Percentiles rank a stretch among this genome's conserved stretches.
Conservation (phyloP, 2,113 vertebrate genomes). For the Triplophysa rosa region DNA sequence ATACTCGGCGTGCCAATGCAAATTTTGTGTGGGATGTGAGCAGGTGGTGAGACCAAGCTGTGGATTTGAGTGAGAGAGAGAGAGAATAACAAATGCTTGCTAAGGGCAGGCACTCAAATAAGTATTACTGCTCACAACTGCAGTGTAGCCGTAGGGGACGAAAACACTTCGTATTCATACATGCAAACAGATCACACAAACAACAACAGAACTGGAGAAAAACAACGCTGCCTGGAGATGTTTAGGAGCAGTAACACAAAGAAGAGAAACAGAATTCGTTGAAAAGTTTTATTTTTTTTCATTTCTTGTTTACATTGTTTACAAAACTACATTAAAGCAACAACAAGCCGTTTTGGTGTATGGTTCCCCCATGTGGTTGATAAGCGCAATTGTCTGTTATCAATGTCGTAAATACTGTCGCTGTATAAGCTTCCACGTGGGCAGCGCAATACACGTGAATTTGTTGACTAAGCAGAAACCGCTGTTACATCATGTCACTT, state of each 20-base stretch:
- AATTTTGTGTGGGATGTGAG: slow-evolving; percentile 27
- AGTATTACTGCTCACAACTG: slow-evolving; percentile 42
- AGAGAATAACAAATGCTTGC: slow-evolving; percentile 38
- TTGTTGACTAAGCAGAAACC: too few relatives aligned
- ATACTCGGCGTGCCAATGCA: neutral
- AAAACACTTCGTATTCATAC: slow-evolving; percentile 61
- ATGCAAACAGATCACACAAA: slow-evolving; percentile 56
- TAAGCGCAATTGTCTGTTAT: too few relatives aligned
- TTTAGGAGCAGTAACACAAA: neutral
- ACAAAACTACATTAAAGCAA: too few relatives aligned
- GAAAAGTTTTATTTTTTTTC: neutral
- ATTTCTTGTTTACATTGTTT: too few relatives aligned
- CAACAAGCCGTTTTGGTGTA: too few relatives aligned
- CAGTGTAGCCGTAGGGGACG: slow-evolving; percentile 47
- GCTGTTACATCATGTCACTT: too few relatives aligned
- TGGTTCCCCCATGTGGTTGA: too few relatives aligned
- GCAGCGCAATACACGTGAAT: too few relatives aligned
- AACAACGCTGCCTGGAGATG: slow-evolving; percentile 22
- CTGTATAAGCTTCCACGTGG: too few relatives aligned
- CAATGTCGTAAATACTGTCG: too few relatives aligned
- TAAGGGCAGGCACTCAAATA: slow-evolving; percentile 26
- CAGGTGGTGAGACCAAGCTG: slow-evolving; percentile 53
- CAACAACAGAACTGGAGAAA: slow-evolving; percentile 17
- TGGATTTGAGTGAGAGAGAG: slow-evolving; percentile 39
- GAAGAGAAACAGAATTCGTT: neutral